Conservation (phyloP, 2,113 vertebrate genomes). For the Centropus unirufus region DNA sequence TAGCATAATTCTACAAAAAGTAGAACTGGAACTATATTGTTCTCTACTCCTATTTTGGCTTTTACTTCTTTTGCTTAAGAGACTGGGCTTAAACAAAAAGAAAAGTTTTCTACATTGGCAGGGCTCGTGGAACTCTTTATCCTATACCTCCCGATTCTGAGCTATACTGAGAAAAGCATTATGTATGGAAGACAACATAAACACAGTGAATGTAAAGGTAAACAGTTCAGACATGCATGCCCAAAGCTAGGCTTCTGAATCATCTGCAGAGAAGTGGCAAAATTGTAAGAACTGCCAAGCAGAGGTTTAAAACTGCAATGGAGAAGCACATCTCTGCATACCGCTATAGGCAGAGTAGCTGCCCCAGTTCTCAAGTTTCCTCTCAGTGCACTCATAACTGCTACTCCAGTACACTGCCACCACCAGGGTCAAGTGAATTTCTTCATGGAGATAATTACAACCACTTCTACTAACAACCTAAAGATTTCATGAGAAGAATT, state of each 20-base stretch:
- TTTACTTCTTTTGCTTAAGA: not conserved
- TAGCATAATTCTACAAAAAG: not conserved
- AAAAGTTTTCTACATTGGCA: not conserved
- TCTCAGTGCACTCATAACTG: not conserved
- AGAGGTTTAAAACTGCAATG: not conserved
- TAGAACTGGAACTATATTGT: not conserved
- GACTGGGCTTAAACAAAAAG: not conserved
- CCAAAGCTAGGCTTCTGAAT: not conserved
- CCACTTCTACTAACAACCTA: not conserved
- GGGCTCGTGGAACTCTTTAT: not conserved
- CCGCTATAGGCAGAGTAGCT: not conserved
- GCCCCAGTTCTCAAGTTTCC: not conserved
- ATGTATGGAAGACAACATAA: not conserved
- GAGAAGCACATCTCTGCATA: not conserved
- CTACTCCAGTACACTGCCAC: not conserved
- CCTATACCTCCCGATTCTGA: not conserved
- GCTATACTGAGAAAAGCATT: not conserved
- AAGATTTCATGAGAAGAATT: not conserved
- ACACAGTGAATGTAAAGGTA: not conserved
- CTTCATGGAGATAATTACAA: not conserved
- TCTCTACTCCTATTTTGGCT: not conserved
- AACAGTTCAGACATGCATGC: not conserved
- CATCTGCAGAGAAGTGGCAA: not conserved
- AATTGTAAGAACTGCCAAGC: not conserved
- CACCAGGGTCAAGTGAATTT: not conserved